phyloP scores from a whole-genome alignment of 2,797 vertebrate species.

The Taeniopygia guttata region DNA sequence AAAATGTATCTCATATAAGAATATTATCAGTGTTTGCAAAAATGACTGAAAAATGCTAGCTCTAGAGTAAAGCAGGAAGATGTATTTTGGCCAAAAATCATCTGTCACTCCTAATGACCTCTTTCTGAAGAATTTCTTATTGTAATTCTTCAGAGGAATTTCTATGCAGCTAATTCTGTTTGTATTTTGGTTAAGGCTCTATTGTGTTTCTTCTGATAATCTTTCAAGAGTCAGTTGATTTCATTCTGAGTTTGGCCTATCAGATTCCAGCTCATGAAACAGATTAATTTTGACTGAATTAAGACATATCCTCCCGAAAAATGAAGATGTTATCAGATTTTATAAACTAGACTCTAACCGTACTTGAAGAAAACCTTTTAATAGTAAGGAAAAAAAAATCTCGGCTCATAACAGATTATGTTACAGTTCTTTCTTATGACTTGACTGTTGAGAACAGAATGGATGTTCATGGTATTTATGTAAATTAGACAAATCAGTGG shows the following conservation, averaged over 20 bases:
- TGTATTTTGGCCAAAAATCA: background rate
- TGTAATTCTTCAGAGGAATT: background rate
- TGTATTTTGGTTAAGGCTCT: background rate
- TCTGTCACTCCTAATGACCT: background rate
- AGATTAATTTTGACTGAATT: conserved; percentile 36
- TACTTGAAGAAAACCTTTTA: conserved; percentile 2
- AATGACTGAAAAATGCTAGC: background rate
- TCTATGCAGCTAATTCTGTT: background rate
- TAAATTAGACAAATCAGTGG: conserved; percentile 47
- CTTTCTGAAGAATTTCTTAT: background rate
- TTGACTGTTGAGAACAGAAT: conserved; percentile 34
- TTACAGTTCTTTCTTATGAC: background rate
- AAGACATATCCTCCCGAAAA: background rate
- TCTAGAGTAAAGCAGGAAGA: background rate
- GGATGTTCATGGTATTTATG: conserved; percentile 36
- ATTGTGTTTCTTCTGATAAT: conserved; percentile 28
- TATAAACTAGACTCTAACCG: background rate
- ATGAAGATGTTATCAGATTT: conserved; percentile 38
- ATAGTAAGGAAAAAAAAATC: background rate
- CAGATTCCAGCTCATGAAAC: background rate
- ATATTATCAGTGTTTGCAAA: background rate
- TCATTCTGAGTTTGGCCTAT: background rate
- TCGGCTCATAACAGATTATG: background rate
- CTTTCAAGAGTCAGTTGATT: background rate
- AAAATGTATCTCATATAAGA: background rate